Base-by-base conservation (phyloP, 1,140 invertebrate species). In the Drosophila ercepeae region DNA sequence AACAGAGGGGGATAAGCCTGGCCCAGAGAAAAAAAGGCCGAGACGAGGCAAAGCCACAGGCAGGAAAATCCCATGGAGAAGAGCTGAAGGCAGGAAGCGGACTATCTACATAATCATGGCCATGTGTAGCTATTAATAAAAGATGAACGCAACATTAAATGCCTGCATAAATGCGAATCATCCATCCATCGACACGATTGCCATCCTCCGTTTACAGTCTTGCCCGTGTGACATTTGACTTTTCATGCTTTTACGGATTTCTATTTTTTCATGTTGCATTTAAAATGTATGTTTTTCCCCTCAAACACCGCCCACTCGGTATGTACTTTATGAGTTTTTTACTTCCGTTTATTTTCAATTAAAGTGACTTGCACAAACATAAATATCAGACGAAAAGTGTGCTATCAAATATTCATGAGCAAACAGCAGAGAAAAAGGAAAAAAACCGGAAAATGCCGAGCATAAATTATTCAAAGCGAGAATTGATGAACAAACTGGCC, bases 81-180 rank as follows among this genome's bases (percentile, higher is more conserved):
- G 50, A 19, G 9, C n/a, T n/a, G 25, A 7, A 54, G 50, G 39
- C 25, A 23, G 4, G 19, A 23, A 21, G 21, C 41, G 32, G 65
- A 57, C 23, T 61, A 46, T 72, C 69, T 58, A 51, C 51, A 76
- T 50, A 65, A 74, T 78, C 52, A 67, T 68, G 69, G 39, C 32
- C 71, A 63, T 81, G 65, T 75, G 45, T 44, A 21, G 58, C 54
- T 65, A 75, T 75, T 76, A 81, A 81, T 81, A 76, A 75, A 52
- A 57, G 55, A 81, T 75, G 77, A 75, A 65, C 44, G 54, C 27
- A 52, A 53, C 41, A 79, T 79, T 79, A 77, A 81, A 76, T 59
- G 67, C 60, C 44, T 53, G 63, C 70, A 81, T 58, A 60, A 70
- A 58, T 45, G 42, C 51, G 67, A 49, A 59, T 72, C 46, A 71